These are phyloP conservation scores for Sinhomidia bicolor DNA, from an alignment of 2,888 invertebrate species.

Conservation along the genomic window DNA sequence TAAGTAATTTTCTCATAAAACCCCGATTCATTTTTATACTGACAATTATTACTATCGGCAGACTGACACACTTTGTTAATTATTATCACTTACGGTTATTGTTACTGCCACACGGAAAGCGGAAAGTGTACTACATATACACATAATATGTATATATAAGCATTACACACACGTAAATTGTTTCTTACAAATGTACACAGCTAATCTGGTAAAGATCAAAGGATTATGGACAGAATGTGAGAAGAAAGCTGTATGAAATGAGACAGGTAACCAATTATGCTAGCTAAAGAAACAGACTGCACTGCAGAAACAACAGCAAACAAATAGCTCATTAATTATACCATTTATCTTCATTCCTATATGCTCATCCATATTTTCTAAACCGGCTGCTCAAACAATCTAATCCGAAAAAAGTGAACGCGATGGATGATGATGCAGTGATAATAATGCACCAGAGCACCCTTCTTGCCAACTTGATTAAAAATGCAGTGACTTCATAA, in stretches of 20 bases:
- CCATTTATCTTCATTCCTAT: neutral
- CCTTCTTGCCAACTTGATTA: constrained; percentile 10
- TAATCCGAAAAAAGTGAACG: neutral
- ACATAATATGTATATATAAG: too few species aligned
- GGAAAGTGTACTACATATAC: too few species aligned
- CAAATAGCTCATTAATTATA: constrained; percentile 5
- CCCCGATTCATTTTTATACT: neutral
- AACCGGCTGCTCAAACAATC: neutral
- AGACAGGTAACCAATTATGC: neutral
- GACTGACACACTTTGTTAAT: neutral
- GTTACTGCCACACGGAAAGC: too few species aligned
- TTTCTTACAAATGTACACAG: too few species aligned
- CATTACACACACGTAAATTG: too few species aligned
- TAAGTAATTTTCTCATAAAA: constrained; percentile 2
- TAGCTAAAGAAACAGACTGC: neutral
- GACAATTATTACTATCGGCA: neutral
- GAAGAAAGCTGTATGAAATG: neutral
- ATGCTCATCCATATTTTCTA: neutral
- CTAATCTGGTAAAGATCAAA: too few species aligned
- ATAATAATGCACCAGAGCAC: neutral
- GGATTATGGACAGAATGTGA: neutral
- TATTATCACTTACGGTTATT: too few species aligned
- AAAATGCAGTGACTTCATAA: constrained; percentile 53
- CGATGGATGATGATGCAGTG: neutral
- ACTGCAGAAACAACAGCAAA: neutral